A percentile compares a stretch with the other conserved stretches of the same genome.
phyloP scores from a whole-genome alignment of 1,140 invertebrate species.

The Macrocentrus cingulum region DNA sequence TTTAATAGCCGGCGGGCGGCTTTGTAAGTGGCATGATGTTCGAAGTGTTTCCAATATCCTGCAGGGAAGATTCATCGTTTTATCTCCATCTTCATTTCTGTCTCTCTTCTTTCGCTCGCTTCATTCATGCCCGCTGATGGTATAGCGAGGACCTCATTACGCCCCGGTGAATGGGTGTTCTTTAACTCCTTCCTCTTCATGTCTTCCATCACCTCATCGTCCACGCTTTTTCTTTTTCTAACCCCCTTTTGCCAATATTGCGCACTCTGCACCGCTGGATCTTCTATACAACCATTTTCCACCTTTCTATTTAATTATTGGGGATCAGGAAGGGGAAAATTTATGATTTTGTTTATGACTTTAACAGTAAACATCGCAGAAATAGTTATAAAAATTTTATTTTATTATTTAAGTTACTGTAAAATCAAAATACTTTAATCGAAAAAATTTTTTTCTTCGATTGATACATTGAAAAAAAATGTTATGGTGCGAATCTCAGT shows the following conservation, averaged over 20 bases:
- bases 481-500: too few relatives aligned
- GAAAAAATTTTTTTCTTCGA: too few relatives aligned
- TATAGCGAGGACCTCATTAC: slow-evolving; percentile 52
- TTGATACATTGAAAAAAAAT: too few relatives aligned
- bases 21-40: slow-evolving; percentile 53
- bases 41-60: slow-evolving; percentile 58
- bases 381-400: too few relatives aligned
- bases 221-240: slow-evolving; percentile 32
- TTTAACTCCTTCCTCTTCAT: slow-evolving; percentile 14
- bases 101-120: slow-evolving; percentile 29
- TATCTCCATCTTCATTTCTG: slow-evolving; percentile 20
- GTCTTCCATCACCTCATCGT: slow-evolving; percentile 22
- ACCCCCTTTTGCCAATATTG: not conserved
- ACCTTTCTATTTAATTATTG: too few relatives aligned
- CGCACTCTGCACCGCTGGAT: not conserved
- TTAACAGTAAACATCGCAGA: too few relatives aligned
- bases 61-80: slow-evolving; percentile 46
- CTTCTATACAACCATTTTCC: not conserved
- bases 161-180: slow-evolving; percentile 44
- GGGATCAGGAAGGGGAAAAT: too few relatives aligned
- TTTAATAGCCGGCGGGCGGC: slow-evolving; percentile 44
- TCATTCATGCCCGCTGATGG: slow-evolving; percentile 48
- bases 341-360: too few relatives aligned
- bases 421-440: too few relatives aligned
- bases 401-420: too few relatives aligned